Evolutionary conservation across 2,797 vertebrate species (phyloP).

Genomic region (Sebastes taczanowskii): DNA sequence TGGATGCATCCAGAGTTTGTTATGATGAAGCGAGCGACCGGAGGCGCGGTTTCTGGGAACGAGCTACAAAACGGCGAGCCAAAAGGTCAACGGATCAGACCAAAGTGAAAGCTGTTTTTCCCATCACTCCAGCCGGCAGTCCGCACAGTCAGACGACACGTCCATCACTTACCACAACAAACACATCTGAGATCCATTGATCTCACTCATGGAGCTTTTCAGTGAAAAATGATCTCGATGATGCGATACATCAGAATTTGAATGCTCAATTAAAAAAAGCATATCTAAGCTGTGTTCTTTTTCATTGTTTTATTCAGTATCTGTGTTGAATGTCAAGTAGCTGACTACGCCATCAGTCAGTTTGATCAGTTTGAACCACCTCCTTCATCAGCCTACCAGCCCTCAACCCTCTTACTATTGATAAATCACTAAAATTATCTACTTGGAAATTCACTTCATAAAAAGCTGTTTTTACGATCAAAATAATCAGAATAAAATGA

Average conservation of each 20-base stretch:
- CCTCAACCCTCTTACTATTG: conserved; percentile 13
- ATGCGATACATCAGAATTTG: conserved; percentile 64
- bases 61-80: conserved; percentile 48
- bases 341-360: conserved; percentile 56
- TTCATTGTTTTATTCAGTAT: conserved; percentile 39
- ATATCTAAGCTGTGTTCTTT: conserved; percentile 31
- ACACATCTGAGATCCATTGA: conserved; percentile 60
- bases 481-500: conserved; percentile 18
- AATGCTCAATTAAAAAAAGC: conserved; percentile 64
- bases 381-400: conserved; percentile 26
- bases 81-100: conserved; percentile 68
- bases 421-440: conserved; percentile 46
- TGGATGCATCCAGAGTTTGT: conserved; percentile 60
- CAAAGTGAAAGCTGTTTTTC: conserved; percentile 66
- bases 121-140: conserved; percentile 60
- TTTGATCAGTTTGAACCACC: conserved; percentile 31
- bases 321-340: conserved; percentile 47
- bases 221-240: conserved; percentile 61
- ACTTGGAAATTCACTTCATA: conserved; percentile 38
- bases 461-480: conserved; percentile 27
- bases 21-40: conserved; percentile 64
- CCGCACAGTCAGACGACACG: conserved; percentile 59
- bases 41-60: conserved; percentile 72
- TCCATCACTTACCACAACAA: conserved; percentile 72
- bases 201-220: conserved; percentile 53